Evolutionary conservation across 2,113 vertebrate species (phyloP).

Genomic region (Podarcis muralis): DNA sequence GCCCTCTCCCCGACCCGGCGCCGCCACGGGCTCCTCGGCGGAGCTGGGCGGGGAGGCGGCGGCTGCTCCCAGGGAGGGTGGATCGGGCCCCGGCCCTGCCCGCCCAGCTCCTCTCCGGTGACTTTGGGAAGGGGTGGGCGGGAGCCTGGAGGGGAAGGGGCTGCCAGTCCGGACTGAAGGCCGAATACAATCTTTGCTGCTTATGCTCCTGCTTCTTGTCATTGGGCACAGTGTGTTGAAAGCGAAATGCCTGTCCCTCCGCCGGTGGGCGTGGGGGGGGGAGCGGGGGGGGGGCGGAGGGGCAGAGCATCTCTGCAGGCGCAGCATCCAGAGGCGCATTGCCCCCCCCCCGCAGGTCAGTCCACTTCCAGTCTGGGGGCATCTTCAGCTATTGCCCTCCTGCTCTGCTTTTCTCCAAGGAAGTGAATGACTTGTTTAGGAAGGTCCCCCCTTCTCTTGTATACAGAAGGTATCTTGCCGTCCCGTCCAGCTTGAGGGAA

Average conservation of each 20-base stretch:
- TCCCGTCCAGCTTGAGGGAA: background rate
- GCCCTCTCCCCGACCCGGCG: too few species aligned
- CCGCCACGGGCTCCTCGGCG: background rate
- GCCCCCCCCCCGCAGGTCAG: background rate
- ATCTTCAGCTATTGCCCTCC: background rate
- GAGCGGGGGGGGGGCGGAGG: background rate
- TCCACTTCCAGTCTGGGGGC: too few species aligned
- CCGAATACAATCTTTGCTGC: background rate
- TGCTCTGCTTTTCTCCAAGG: background rate
- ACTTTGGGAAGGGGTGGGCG: too few species aligned
- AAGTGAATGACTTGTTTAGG: background rate
- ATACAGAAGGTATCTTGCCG: background rate
- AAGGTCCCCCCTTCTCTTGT: too few species aligned
- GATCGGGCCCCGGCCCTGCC: too few species aligned
- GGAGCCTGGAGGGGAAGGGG: background rate
- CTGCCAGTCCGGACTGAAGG: background rate
- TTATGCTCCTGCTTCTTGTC: background rate
- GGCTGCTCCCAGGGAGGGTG: too few species aligned
- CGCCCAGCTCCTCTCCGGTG: accelerated
- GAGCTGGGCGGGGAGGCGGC: too few species aligned
- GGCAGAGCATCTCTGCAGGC: background rate
- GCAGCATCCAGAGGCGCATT: background rate
- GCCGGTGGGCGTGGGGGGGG: background rate
- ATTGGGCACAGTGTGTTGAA: background rate
- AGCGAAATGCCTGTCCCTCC: background rate